Conservation (phyloP, 2,888 invertebrate species). For the Scaeva pyrastri region DNA sequence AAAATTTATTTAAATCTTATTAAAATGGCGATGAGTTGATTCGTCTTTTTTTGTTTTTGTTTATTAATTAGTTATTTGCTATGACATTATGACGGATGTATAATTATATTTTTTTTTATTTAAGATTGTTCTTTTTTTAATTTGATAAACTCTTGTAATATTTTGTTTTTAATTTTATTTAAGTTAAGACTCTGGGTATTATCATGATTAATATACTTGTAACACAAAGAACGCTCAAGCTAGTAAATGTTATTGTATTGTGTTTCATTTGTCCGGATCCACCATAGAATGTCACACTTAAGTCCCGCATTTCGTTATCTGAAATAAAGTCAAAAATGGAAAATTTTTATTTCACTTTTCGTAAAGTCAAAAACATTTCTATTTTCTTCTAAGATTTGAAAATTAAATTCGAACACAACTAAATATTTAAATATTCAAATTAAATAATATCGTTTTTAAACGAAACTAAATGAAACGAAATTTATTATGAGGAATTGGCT, state of each 20-base stretch:
- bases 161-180: constrained; percentile 27
- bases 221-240: constrained; percentile 37
- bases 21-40: constrained; percentile 61
- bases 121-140: constrained; percentile 39
- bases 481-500: no score
- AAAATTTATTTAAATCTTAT: constrained; percentile 18
- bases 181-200: constrained; percentile 39
- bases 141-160: constrained; percentile 9
- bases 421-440: no score
- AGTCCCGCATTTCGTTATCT: constrained; percentile 84
- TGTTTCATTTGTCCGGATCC: constrained; percentile 77
- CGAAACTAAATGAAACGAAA: no score
- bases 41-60: constrained; percentile 45
- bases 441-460: no score
- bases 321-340: constrained; percentile 61
- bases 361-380: no score
- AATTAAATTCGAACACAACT: no score
- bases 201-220: constrained; percentile 45
- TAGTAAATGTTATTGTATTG: constrained; percentile 18
- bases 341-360: no score
- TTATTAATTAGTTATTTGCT: constrained; percentile 25
- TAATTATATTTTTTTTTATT: constrained; percentile 51
- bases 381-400: no score
- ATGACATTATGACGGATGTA: constrained; percentile 55
- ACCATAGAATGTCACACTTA: constrained; percentile 84